Evolutionary conservation across 2,797 vertebrate genomes (phyloP), one percentile per base, ranked within the genome.

Genomic region (Brachymystax lenok): DNA sequence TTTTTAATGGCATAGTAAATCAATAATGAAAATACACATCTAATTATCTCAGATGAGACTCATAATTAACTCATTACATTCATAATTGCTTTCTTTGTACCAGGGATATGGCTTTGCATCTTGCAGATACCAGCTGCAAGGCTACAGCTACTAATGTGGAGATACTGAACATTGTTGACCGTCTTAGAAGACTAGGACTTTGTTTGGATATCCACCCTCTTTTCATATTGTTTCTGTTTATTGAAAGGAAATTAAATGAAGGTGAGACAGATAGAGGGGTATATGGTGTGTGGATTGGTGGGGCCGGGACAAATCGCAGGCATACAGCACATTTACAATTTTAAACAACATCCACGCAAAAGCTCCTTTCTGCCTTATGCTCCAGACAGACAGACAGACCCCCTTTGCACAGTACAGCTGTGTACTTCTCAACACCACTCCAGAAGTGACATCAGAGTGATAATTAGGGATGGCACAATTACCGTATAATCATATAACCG

Each of bases 41-140:
- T 21, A 61, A 61, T 61, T 61, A 61, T 61, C n/a, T 61, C 56
- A 61, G 21, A 21, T 61, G 56, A 61, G 56, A 61, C 54, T 59
- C 4, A n/a, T 59, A 24, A 24, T 61, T 61, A 61, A 61, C 17
- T n/a, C 1, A 16, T 10, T 61, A 10, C 35, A 40, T 40, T 12
- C 56, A 61, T 24, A 61, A 61, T 24, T 61, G 56, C 14, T 59
- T 17, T 19, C 56, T 61, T 8, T 61, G 56, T 24, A 61, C 56
- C n/a, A 24, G n/a, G 35, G 35, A 24, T 24, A 7, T 24, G 56
- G 56, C 56, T 61, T 61, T 61, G 56, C 21, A 16, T 61, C 19
- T 24, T 61, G n/a, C 3, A 16, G 56, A 5, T 40, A 40, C 35
- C 35, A 40, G 35, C 35, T 35, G 5, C 33, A 8, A 59, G n/a